Evolutionary conservation across 2,113 vertebrate species (phyloP).

Genomic region (Rallus limicola): DNA sequence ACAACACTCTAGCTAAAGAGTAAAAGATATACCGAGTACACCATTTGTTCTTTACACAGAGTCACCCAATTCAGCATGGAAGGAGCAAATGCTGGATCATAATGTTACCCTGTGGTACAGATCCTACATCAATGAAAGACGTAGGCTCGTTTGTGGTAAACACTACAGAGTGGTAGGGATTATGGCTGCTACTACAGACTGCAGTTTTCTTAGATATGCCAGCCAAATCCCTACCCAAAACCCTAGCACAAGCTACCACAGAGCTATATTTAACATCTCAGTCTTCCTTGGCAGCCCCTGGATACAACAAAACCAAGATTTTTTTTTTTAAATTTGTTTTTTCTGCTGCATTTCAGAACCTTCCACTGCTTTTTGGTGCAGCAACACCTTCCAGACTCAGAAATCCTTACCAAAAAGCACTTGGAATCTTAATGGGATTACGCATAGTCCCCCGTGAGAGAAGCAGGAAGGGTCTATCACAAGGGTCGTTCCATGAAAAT

Average conservation of each 20-base stretch:
- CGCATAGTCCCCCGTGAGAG: not conserved
- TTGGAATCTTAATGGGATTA: not conserved
- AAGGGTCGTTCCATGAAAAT: not conserved
- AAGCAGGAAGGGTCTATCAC: not conserved
- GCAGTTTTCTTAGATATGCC: not conserved
- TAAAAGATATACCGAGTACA: not conserved
- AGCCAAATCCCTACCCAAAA: not conserved
- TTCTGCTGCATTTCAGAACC: not conserved
- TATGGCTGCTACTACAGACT: not conserved
- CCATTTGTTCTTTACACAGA: not conserved
- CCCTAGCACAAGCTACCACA: not conserved
- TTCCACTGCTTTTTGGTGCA: not conserved
- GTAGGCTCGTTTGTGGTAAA: not conserved
- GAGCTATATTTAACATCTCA: not conserved
- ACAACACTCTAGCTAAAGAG: not conserved
- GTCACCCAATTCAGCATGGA: not conserved
- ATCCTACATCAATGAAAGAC: not conserved
- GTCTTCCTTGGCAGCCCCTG: not conserved
- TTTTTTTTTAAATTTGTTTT: too few species aligned
- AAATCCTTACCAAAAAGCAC: not conserved
- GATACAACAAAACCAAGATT: not conserved
- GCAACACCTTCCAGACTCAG: not conserved
- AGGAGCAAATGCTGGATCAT: not conserved
- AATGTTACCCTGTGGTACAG: not conserved
- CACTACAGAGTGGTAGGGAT: not conserved